These are phyloP conservation scores for Montifringilla adamsi DNA, from an alignment of 2,113 vertebrate species.

Conservation along the genomic window DNA sequence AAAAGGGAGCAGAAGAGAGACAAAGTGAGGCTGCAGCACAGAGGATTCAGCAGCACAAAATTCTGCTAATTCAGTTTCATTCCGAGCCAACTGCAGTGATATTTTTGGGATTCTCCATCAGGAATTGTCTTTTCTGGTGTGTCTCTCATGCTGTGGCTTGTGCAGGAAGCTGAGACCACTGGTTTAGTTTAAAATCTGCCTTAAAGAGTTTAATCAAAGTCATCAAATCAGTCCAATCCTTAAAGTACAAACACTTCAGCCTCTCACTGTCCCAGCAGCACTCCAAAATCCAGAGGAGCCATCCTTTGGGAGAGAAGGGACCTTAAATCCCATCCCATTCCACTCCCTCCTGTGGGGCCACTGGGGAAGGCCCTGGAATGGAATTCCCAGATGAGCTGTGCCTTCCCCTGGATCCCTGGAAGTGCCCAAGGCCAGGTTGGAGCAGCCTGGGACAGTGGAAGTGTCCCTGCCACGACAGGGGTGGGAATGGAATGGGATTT, in stretches of 20 bases:
- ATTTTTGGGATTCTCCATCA: background rate
- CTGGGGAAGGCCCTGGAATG: background rate
- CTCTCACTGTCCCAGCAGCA: fast-evolving
- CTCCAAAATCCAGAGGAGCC: background rate
- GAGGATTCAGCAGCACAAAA: background rate
- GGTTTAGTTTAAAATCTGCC: background rate
- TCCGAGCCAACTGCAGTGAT: background rate
- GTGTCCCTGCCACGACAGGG: background rate
- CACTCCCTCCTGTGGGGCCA: background rate
- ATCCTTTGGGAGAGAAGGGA: background rate
- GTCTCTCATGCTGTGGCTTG: background rate
- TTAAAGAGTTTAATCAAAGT: background rate
- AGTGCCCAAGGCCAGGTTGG: fast-evolving
- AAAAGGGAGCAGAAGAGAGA: background rate
- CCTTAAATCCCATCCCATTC: background rate
- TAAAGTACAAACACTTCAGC: background rate
- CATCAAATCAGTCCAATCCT: background rate
- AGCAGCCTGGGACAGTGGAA: background rate
- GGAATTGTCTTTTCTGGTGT: background rate
- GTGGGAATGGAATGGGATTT: background rate
- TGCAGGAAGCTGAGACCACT: background rate
- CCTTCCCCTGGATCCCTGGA: background rate
- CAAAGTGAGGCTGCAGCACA: background rate
- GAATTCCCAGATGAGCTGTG: background rate
- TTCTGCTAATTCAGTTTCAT: background rate